These are phyloP conservation scores for Paelopatides confundens DNA, from an alignment of 53 echinoderm and acorn worm species.

Conservation along the genomic window DNA sequence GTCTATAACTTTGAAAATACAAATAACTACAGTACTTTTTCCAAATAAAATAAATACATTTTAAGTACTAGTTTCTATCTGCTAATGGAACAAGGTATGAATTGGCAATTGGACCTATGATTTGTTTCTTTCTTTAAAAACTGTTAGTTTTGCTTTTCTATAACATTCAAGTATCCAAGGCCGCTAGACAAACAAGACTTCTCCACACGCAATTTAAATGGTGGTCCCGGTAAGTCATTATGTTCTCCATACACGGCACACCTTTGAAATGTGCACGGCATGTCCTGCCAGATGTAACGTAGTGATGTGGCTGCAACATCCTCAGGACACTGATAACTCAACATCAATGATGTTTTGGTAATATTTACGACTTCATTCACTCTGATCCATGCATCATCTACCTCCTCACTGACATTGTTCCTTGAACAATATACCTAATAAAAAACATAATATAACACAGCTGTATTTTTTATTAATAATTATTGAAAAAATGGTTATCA, in stretches of 20 bases:
- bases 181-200: too few relatives aligned
- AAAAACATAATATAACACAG: background rate
- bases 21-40: too few relatives aligned
- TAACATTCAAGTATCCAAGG: too few relatives aligned
- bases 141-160: too few relatives aligned
- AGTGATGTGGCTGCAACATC: background rate
- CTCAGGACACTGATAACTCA: background rate
- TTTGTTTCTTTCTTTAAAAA: too few relatives aligned
- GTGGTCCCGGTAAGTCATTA: slow-evolving; percentile 62
- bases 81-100: too few relatives aligned
- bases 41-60: too few relatives aligned
- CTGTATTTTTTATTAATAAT: too few relatives aligned
- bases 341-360: background rate
- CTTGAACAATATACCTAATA: background rate
- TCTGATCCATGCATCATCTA: background rate
- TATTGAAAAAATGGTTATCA: too few relatives aligned
- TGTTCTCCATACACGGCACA: slow-evolving; percentile 69
- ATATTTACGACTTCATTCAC: background rate
- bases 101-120: too few relatives aligned
- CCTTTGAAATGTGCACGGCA: slow-evolving; percentile 68
- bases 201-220: slow-evolving; percentile 32
- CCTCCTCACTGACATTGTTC: background rate
- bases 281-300: slow-evolving; percentile 69
- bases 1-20: too few relatives aligned
- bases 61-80: too few relatives aligned